Evolutionary conservation across 2,888 invertebrate species (phyloP).

Genomic region (Liposcelis brunnea): DNA sequence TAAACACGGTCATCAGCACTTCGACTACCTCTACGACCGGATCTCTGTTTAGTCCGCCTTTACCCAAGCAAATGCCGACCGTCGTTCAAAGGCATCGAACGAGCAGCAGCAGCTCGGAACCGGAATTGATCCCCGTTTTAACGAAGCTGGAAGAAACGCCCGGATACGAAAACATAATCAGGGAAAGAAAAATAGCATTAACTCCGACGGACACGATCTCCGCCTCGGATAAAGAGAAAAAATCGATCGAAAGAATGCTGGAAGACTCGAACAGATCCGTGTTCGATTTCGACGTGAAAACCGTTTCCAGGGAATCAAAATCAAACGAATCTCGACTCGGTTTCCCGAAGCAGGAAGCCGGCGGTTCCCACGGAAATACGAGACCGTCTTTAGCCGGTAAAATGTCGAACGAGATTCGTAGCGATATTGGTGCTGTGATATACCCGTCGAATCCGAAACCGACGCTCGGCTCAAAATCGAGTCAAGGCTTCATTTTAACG

Average conservation of each 20-base stretch:
- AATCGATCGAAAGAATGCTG: neutral
- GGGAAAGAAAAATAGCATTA: constrained; percentile 31
- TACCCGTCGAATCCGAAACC: too few species aligned
- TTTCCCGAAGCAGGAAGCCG: too few species aligned
- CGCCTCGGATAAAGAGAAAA: too few species aligned
- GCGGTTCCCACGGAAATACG: too few species aligned
- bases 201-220: neutral
- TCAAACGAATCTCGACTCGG: too few species aligned
- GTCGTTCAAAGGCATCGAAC: constrained; percentile 25
- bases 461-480: too few species aligned
- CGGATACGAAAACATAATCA: constrained; percentile 40
- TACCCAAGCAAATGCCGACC: too few species aligned
- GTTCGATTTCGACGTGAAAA: neutral
- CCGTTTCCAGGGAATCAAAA: too few species aligned
- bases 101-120: constrained; percentile 35
- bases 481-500: too few species aligned
- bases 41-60: constrained; percentile 4
- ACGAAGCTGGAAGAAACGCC: constrained; percentile 44
- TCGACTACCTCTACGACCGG: constrained; percentile 14
- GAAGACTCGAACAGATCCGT: neutral
- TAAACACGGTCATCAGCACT: constrained; percentile 15
- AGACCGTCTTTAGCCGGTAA: constrained; percentile 24
- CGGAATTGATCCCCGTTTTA: constrained; percentile 41
- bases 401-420: constrained; percentile 20
- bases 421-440: too few species aligned